Evolutionary conservation across 2,113 vertebrate genomes (phyloP).

Genomic region (Centropus bengalensis): DNA sequence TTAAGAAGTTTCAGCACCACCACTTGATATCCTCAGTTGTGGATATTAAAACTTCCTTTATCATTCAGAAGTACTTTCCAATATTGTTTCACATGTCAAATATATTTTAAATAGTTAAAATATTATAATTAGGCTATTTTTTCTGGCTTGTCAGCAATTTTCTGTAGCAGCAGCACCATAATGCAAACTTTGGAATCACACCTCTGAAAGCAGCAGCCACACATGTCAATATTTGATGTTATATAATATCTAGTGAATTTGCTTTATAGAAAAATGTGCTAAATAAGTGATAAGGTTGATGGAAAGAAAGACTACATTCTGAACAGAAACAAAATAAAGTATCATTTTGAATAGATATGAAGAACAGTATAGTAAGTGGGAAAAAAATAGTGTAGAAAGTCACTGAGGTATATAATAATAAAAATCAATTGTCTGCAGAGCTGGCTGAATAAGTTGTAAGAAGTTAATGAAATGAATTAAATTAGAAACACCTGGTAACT

Average conservation of each 20-base stretch:
- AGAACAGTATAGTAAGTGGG: neutral
- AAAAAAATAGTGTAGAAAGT: neutral
- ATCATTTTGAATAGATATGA: neutral
- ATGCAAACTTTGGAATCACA: neutral
- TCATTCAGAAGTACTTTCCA: neutral
- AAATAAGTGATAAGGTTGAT: neutral
- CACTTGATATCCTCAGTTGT: neutral
- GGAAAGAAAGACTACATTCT: neutral
- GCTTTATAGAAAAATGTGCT: neutral
- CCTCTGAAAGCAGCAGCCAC: neutral
- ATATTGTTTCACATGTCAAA: neutral
- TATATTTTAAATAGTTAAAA: neutral
- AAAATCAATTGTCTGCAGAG: slow-evolving; percentile 60
- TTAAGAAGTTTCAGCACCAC: neutral
- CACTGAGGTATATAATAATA: slow-evolving; percentile 18
- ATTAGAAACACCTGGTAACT: slow-evolving; percentile 55
- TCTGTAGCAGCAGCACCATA: neutral
- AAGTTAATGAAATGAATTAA: slow-evolving; percentile 51
- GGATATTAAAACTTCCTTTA: neutral
- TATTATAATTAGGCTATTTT: neutral
- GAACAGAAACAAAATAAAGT: neutral
- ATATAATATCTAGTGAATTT: neutral
- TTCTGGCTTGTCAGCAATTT: neutral
- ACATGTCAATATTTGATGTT: neutral
- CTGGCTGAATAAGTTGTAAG: slow-evolving; percentile 55